Evolutionary conservation across 1,140 invertebrate genomes (phyloP), one percentile per base, ranked within the genome.

Genomic region (Cydia splendana): DNA sequence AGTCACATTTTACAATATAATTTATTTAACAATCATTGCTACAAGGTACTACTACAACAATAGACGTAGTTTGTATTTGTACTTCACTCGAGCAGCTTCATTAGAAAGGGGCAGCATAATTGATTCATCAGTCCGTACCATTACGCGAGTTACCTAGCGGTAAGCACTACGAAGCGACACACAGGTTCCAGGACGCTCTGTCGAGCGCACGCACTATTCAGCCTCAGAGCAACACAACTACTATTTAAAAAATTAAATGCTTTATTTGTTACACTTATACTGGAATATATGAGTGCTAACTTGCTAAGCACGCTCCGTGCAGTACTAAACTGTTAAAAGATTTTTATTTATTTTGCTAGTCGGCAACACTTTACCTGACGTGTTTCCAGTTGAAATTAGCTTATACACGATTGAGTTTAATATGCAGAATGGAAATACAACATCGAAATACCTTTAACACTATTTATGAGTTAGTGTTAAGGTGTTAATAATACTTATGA

Each of bases 191-290:
- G 65, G 15, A 53, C 51, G 15, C 48, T 53, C 13, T 3, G 48
- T 12, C 62, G 28, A 30, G 30, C 62, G 18, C 10, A 34, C 6
- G 18, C 28, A 28, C 28, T 30, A 65, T 65, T 13, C 65, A 65
- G 65, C 65, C 28, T 65, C 65, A n/a, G n/a, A 57, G 53, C 53
- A 57, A 57, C 53, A 24, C 57, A 24, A 62, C 51, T n/a, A 53
- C 18, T 53, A 42, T 42, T 42, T 42, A 13, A 48, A 53, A 53
- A 0, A 24, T 62, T 62, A 62, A 62, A 62, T 62, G 57, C 57
- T 24, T 62, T 62, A 42, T 57, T 57, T 57, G 45, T 48, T 48
- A 18, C 34, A 34, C 53, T 62, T 62, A 62, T 62, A 62, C 20
- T 62, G 57, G 57, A 62, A 62, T 62, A 62, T 62, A 62, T 12